A percentile compares a stretch with the other conserved stretches of the same genome.
Conservation (phyloP, 2,113 vertebrate species). For the Triplophysa dalaica region DNA sequence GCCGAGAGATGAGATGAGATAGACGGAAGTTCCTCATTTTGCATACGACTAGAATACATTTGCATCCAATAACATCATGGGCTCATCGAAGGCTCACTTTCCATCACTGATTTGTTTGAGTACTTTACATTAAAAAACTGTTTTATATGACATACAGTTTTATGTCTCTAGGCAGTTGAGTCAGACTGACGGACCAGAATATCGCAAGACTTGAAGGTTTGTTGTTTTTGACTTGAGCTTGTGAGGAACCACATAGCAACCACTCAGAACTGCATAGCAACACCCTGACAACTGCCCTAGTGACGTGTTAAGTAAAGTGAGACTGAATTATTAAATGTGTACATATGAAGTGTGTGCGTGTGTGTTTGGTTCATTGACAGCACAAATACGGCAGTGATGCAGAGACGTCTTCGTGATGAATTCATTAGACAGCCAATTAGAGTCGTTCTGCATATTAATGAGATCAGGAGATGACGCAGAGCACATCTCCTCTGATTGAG, state of each 20-base stretch:
- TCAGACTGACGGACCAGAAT: too few relatives aligned
- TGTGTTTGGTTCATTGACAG: background rate
- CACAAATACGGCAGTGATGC: background rate
- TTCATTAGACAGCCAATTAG: slow-evolving; percentile 55
- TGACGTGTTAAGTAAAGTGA: background rate
- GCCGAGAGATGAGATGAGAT: slow-evolving; percentile 35
- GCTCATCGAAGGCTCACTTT: slow-evolving; percentile 18
- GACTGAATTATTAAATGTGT: background rate
- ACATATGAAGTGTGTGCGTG: background rate
- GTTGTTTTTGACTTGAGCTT: too few relatives aligned
- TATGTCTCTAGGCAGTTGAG: too few relatives aligned
- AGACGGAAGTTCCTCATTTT: slow-evolving; percentile 25
- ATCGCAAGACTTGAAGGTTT: too few relatives aligned
- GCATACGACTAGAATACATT: slow-evolving; percentile 45
- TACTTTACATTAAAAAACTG: background rate
- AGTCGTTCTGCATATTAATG: slow-evolving; percentile 53
- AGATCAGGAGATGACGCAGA: slow-evolving; percentile 46
- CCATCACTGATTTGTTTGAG: slow-evolving; percentile 23
- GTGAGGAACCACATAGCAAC: too few relatives aligned
- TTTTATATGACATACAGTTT: background rate
- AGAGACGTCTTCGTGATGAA: slow-evolving; percentile 15
- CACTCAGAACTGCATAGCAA: too few relatives aligned
- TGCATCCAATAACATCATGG: slow-evolving; percentile 38
- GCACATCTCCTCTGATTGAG: slow-evolving; percentile 51
- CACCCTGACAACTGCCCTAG: background rate